Base-by-base conservation (phyloP, 2,888 invertebrate species). In the Brenthis hecate region DNA sequence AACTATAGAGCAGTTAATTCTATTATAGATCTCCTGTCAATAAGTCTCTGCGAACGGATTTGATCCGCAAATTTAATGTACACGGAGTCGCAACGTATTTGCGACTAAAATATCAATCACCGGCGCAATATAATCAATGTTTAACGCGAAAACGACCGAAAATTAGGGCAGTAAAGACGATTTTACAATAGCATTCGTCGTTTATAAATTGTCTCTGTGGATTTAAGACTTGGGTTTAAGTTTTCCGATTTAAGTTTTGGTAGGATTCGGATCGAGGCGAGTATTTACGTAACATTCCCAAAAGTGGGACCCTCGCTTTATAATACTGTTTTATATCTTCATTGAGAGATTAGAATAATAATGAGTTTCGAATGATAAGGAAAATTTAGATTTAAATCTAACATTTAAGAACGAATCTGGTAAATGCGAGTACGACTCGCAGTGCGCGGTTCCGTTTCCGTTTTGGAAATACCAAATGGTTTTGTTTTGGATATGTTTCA, bases 11-110 rank as follows among this genome's bases (percentile, higher is more conserved):
- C 57, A 69, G 74, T 74, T 74, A 76, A 75, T 72, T 71, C 74
- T 58, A 73, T 72, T 72, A 70, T 66, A 69, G 72, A 73, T 73
- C 72, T 66, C 65, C 73, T 68, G 76, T 76, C 77, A 75, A 77
- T 79, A 75, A 76, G 72, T 75, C 69, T 60, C 64, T 74, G 72
- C 70, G 72, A 60, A 65, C 71, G 75, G 72, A 72, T 72, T 71
- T 57, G 57, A 60, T 72, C 75, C 76, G 71, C 74, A 77, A 77
- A 78, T 78, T 78, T 76, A 76, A 77, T 79, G 76, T 71, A 73
- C 56, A 66, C 67, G 72, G 70, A 70, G 69, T 69, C 60, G 62
- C 55, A 55, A 57, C 65, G 72, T 72, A 73, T 72, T 76, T 73
- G 72, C 65, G 72, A 74, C 73, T 75, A 72, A 76, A 75, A 72